Conservation (phyloP, 2,888 invertebrate species). For the Hydropsyche betteni region DNA sequence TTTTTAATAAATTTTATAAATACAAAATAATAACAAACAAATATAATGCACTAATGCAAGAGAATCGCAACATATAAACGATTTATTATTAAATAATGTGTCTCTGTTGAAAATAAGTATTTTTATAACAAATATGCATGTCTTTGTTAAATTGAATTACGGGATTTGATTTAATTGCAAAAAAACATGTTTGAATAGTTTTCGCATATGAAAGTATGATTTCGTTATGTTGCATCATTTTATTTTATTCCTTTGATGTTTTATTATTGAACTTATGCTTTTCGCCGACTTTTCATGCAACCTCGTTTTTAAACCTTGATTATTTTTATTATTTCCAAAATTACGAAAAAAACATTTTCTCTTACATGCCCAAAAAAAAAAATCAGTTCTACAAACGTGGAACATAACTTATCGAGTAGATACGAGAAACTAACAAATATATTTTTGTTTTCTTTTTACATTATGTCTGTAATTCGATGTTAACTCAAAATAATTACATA, state of each 20-base stretch:
- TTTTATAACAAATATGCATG: too few relatives aligned
- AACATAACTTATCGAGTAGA: neutral
- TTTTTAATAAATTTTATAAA: too few relatives aligned
- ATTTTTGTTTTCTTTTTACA: slow-evolving; percentile 46
- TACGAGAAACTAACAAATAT: slow-evolving; percentile 43
- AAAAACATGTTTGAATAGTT: too few relatives aligned
- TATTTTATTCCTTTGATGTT: neutral
- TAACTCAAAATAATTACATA: slow-evolving; percentile 39
- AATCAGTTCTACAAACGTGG: neutral
- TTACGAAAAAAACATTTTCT: too few relatives aligned
- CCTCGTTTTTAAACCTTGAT: slow-evolving; percentile 13
- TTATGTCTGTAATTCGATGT: slow-evolving; percentile 44
- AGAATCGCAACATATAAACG: too few relatives aligned
- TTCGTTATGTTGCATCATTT: neutral
- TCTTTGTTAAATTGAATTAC: too few relatives aligned
- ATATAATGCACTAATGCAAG: too few relatives aligned
- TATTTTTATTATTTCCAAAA: slow-evolving; percentile 21
- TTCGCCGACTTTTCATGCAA: neutral
- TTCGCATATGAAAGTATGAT: neutral
- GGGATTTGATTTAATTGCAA: too few relatives aligned
- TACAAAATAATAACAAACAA: too few relatives aligned
- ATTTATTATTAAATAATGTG: too few relatives aligned
- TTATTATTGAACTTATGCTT: neutral
- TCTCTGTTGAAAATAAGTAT: too few relatives aligned
- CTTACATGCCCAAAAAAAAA: too few relatives aligned